Evolutionary conservation across 1,140 invertebrate species (phyloP).

Genomic region (Drosophila tsacasi): DNA sequence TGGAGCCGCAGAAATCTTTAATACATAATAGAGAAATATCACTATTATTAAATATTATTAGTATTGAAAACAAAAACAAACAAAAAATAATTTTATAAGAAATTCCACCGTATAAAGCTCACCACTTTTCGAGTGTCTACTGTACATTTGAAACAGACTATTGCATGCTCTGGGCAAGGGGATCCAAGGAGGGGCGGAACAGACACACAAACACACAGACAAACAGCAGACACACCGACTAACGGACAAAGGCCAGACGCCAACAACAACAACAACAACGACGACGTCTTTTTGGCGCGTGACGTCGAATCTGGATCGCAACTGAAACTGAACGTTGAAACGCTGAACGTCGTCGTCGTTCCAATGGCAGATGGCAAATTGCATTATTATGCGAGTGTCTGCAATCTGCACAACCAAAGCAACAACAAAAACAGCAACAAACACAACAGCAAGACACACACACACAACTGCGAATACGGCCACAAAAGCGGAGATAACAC

Average conservation of each 20-base stretch:
- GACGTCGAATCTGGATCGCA: constrained; percentile 63
- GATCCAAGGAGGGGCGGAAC: neutral
- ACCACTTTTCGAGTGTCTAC: neutral
- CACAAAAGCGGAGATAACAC: constrained; percentile 18
- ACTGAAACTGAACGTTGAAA: constrained; percentile 8
- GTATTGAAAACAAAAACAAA: neutral
- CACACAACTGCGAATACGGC: constrained; percentile 9
- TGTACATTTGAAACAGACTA: constrained; percentile 5
- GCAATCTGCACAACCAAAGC: constrained; percentile 74
- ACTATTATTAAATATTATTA: too few relatives aligned
- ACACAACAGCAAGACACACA: constrained; percentile 22
- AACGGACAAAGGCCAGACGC: constrained; percentile 44
- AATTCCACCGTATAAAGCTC: neutral
- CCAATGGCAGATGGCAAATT: constrained; percentile 77
- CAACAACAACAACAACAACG: constrained; percentile 37
- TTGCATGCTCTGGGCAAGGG: constrained; percentile 8
- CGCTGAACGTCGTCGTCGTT: constrained; percentile 13
- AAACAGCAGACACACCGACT: constrained; percentile 31
- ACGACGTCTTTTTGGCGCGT: constrained; percentile 79
- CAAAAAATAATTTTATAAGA: too few relatives aligned
- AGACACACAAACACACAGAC: neutral
- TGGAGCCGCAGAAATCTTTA: too few relatives aligned
- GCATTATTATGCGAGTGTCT: constrained; percentile 85
- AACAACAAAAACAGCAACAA: constrained; percentile 35
- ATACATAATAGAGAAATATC: too few relatives aligned